Evolutionary conservation across 1,140 invertebrate genomes (phyloP).

Genomic region (Penaeus indicus): DNA sequence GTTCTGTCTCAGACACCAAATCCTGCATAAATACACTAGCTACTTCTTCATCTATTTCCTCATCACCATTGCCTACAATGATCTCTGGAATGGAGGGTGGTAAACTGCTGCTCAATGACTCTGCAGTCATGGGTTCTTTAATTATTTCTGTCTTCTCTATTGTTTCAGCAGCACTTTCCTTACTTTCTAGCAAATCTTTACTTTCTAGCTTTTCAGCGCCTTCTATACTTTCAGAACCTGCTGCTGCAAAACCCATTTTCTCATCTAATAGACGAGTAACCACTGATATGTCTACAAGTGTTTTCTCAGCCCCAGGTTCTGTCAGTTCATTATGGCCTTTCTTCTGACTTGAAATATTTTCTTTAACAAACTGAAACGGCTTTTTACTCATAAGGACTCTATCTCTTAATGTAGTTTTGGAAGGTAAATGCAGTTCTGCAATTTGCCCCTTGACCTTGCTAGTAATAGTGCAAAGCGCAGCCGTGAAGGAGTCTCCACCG

Average conservation of each 20-base stretch:
- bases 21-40: slow-evolving; percentile 37
- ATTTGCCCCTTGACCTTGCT: slow-evolving; percentile 6
- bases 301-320: slow-evolving; percentile 11
- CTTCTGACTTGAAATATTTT: slow-evolving; percentile 2
- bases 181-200: too few relatives aligned
- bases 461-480: slow-evolving; percentile 30
- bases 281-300: too few relatives aligned
- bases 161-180: too few relatives aligned
- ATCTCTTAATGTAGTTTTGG: not conserved
- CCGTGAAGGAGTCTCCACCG: slow-evolving; percentile 25
- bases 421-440: not conserved
- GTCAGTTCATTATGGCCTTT: not conserved
- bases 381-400: slow-evolving; percentile 5
- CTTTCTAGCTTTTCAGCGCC: too few relatives aligned
- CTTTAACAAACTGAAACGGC: not conserved
- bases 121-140: too few relatives aligned
- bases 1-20: not conserved
- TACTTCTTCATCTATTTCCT: slow-evolving; percentile 46
- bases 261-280: too few relatives aligned
- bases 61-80: slow-evolving; percentile 34
- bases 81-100: slow-evolving; percentile 18
- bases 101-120: too few relatives aligned
- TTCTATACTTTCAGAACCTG: too few relatives aligned
- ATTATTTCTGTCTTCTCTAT: too few relatives aligned
- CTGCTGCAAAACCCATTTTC: too few relatives aligned